Percentiles rank a stretch among this genome's conserved stretches.
Evolutionary conservation across 64 coral and sea anemone genomes (phyloP).

Genomic region (Cladopsammia gracilis): DNA sequence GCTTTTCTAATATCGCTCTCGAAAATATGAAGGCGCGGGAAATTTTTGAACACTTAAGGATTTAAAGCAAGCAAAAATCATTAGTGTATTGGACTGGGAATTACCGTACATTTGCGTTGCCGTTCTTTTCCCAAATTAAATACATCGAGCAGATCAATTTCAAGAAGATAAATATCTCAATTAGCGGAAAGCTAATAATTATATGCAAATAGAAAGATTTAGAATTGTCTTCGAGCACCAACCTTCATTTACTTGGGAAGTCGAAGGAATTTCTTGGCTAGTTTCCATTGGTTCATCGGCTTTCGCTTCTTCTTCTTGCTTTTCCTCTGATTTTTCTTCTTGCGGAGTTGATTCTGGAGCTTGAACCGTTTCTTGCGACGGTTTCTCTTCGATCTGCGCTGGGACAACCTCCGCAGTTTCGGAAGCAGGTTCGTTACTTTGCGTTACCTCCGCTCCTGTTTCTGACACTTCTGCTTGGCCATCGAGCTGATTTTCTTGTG

Average conservation of each 20-base stretch:
- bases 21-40: too few species aligned
- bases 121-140: too few species aligned
- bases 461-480: background rate
- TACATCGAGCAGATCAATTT: background rate
- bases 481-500: slow-evolving; percentile 30
- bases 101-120: too few species aligned
- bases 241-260: background rate
- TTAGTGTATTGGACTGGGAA: too few species aligned
- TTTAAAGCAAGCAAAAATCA: too few species aligned
- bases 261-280: background rate
- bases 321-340: background rate
- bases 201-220: background rate
- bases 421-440: background rate
- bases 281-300: slow-evolving; percentile 21
- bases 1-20: too few species aligned
- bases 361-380: background rate
- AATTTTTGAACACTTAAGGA: too few species aligned
- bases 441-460: background rate
- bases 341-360: background rate
- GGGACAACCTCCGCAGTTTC: background rate
- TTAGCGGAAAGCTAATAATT: background rate
- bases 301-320: background rate
- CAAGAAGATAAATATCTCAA: background rate
- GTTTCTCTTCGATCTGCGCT: background rate
- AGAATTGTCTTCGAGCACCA: background rate